Evolutionary conservation across 2,888 invertebrate species (phyloP).

Genomic region (Thera britannica): DNA sequence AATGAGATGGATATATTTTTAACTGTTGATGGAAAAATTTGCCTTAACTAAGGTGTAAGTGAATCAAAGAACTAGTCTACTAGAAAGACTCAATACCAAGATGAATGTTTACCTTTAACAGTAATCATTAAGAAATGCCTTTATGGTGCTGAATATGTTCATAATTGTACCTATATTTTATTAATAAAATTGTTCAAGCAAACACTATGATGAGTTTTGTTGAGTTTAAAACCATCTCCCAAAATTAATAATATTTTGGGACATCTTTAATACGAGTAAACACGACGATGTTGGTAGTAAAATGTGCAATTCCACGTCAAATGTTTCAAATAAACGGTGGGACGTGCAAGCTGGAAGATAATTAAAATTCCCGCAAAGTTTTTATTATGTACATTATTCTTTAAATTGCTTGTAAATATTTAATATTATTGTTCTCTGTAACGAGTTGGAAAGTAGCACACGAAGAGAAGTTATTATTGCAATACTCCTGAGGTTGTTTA

Average conservation of each 20-base stretch:
- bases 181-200: no score
- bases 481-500: not conserved
- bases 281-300: conserved; percentile 37
- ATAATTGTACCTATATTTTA: not conserved
- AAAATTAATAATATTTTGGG: conserved; percentile 1
- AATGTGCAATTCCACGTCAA: conserved; percentile 65
- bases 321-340: conserved; percentile 65
- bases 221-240: no score
- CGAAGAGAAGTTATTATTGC: not conserved
- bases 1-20: no score
- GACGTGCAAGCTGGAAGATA: conserved; percentile 55
- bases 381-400: conserved; percentile 19
- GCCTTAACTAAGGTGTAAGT: no score
- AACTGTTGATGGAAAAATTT: no score
- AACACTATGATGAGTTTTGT: no score
- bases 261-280: conserved; percentile 1
- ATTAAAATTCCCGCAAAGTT: conserved; percentile 56
- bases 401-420: conserved; percentile 3
- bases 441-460: not conserved
- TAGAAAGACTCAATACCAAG: no score
- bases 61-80: no score
- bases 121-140: no score
- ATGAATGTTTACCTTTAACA: no score
- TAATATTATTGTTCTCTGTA: not conserved
- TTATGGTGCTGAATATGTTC: not conserved